Percentiles rank a stretch among this genome's conserved stretches.
Evolutionary conservation across 92 coral and sea anemone species (phyloP).

Genomic region (Parazoanthus swiftii): DNA sequence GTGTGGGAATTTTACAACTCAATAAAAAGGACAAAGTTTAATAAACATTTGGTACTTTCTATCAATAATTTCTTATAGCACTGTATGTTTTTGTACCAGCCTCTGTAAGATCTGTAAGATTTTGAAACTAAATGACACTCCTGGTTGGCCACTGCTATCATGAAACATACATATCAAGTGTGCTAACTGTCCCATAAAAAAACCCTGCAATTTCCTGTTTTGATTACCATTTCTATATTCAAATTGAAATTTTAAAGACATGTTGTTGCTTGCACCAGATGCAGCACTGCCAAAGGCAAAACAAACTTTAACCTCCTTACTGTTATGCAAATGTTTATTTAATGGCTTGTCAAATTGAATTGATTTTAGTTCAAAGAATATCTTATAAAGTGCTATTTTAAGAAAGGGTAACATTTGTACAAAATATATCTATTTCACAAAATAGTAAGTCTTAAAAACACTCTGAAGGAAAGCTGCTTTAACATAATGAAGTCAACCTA

Average conservation of each 20-base stretch:
- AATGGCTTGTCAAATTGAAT: not conserved
- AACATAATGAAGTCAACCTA: not conserved
- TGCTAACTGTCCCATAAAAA: not conserved
- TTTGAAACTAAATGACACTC: no score
- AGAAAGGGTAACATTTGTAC: conserved; percentile 1
- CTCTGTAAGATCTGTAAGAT: no score
- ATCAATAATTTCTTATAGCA: no score
- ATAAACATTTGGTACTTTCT: no score
- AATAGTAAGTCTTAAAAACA: not conserved
- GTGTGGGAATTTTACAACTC: no score
- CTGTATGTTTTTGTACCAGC: no score
- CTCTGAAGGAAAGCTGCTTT: not conserved
- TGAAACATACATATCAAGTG: no score
- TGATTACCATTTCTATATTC: not conserved
- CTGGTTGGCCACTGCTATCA: no score
- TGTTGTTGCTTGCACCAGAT: conserved; percentile 3
- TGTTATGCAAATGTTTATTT: conserved; percentile 11
- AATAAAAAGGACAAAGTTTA: no score
- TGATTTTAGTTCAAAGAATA: not conserved
- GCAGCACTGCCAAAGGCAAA: not conserved
- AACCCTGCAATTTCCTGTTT: not conserved
- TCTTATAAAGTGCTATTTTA: not conserved
- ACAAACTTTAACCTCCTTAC: not conserved
- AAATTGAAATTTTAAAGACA: not conserved
- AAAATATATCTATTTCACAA: not conserved